Evolutionary conservation across 2,797 vertebrate genomes (phyloP).

Genomic region (Gymnocypris eckloni): DNA sequence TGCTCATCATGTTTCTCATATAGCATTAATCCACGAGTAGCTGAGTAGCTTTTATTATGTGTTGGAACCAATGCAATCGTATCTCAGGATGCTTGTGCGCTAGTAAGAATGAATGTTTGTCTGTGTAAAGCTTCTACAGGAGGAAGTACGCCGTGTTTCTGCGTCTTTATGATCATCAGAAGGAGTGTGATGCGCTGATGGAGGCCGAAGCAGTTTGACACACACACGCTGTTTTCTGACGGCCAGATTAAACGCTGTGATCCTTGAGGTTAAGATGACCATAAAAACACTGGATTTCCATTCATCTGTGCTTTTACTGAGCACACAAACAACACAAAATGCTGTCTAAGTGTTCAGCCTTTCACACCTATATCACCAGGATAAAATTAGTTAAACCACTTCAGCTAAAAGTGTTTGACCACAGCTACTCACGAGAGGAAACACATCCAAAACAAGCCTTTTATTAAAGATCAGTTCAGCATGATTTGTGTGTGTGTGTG

Average conservation of each 20-base stretch:
- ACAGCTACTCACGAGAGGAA: background rate
- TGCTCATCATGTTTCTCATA: too few relatives aligned
- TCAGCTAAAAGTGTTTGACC: background rate
- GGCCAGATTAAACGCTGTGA: background rate
- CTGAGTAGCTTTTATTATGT: background rate
- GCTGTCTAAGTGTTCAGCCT: background rate
- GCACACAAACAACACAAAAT: background rate
- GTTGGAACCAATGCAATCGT: background rate
- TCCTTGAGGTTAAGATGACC: background rate
- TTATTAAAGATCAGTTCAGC: background rate
- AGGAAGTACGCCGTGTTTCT: conserved; percentile 91
- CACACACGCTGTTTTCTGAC: background rate
- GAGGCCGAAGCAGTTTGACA: conserved; percentile 46
- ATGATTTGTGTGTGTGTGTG: background rate
- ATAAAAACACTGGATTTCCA: background rate
- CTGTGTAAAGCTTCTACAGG: conserved; percentile 85
- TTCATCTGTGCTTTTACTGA: background rate
- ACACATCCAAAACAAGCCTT: background rate
- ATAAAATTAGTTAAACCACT: background rate
- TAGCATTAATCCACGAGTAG: background rate
- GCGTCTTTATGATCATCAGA: conserved; percentile 89
- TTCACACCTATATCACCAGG: background rate
- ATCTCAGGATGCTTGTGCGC: background rate
- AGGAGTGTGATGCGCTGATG: conserved; percentile 90
- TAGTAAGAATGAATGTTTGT: background rate